Percentiles rank a stretch among this genome's conserved stretches.
Evolutionary conservation across 2,797 vertebrate species (phyloP).

Genomic region (Melanotaenia parkinsoni): DNA sequence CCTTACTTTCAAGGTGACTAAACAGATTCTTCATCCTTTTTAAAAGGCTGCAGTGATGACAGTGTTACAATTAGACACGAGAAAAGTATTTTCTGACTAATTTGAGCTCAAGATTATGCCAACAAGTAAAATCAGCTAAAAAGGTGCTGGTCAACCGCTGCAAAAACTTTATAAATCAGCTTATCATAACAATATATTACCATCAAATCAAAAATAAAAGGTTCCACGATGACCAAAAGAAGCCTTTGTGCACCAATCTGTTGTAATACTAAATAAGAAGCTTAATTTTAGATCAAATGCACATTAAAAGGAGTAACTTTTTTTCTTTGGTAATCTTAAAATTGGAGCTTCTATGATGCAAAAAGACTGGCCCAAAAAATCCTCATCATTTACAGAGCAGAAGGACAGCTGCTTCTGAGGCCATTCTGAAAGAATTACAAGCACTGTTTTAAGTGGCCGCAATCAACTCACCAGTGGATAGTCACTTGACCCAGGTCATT

Average conservation of each 20-base stretch:
- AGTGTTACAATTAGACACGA: neutral
- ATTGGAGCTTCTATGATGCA: neutral
- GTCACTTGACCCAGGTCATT: neutral
- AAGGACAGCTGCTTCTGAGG: neutral
- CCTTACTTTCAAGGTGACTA: neutral
- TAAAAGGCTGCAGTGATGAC: neutral
- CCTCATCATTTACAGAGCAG: neutral
- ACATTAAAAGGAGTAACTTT: neutral
- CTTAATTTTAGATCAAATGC: neutral
- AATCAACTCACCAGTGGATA: neutral
- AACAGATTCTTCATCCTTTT: neutral
- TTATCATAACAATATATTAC: neutral
- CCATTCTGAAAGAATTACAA: neutral
- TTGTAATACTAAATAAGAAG: neutral
- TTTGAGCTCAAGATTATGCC: neutral
- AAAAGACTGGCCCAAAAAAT: neutral
- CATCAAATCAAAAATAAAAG: neutral
- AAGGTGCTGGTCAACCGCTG: neutral
- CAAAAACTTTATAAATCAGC: neutral
- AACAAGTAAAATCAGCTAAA: neutral
- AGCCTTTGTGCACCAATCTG: neutral
- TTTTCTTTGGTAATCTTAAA: neutral
- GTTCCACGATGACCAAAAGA: neutral
- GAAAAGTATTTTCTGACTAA: neutral
- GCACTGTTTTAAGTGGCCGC: neutral